These are phyloP conservation scores for Drosophila monieri DNA, from an alignment of 2,888 invertebrate species.

Conservation along the genomic window DNA sequence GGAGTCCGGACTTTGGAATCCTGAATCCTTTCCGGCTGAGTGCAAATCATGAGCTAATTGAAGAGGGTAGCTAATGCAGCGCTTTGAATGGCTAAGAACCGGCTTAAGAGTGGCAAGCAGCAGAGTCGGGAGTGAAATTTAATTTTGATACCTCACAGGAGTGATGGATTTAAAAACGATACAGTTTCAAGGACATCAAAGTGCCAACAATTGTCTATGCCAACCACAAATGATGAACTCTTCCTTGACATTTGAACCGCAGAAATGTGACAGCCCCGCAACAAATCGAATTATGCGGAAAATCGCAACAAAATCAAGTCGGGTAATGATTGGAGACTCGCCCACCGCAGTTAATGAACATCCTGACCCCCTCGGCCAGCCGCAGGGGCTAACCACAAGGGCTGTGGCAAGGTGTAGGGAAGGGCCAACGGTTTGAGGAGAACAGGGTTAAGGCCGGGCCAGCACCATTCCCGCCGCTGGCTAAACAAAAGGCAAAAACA, in stretches of 20 bases:
- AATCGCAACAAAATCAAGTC: constrained; percentile 50
- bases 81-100: constrained; percentile 32
- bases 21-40: constrained; percentile 41
- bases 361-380: constrained; percentile 20
- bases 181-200: no score
- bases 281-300: constrained; percentile 57
- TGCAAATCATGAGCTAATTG: constrained; percentile 48
- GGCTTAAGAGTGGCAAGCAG: constrained; percentile 8
- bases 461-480: constrained; percentile 42
- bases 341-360: constrained; percentile 36
- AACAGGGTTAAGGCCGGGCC: constrained; percentile 32
- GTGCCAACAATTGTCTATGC: no score
- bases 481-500: constrained; percentile 53
- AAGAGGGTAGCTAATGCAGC: constrained; percentile 44
- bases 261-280: constrained; percentile 37
- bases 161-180: no score
- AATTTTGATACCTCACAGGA: neutral
- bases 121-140: constrained; percentile 13
- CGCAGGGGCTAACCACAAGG: constrained; percentile 38
- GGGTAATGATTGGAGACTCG: constrained; percentile 21
- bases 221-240: constrained; percentile 8
- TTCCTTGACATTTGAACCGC: constrained; percentile 37
- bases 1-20: constrained; percentile 1
- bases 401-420: neutral
- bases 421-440: neutral